Evolutionary conservation across 2,797 vertebrate genomes (phyloP), one percentile per base, ranked within the genome.

Genomic region (Staurois parvus): DNA sequence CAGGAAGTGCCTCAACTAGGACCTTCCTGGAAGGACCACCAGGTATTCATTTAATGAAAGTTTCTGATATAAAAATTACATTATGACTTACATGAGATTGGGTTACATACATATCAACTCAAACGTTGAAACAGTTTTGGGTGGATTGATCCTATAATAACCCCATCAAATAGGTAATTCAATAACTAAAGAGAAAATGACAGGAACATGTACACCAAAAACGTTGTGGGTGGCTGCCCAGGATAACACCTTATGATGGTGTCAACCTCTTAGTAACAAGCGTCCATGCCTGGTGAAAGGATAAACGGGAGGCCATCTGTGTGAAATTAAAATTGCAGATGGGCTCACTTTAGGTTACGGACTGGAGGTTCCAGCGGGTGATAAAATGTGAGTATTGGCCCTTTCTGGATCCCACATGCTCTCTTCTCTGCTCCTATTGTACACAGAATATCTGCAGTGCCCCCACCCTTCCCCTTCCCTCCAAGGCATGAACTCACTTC

Each of bases 311-410:
- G 59, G 12, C 68, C 15, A 34, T 12, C 28, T 48, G 52, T 24
- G 9, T 32, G 21, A 66, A 72, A 79, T 84, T 79, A 64, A 72
- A 66, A 66, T 52, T 74, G 67, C 59, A 74, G 70, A 68, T 85
- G 78, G 70, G 15, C 37, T 32, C 26, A 74, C 75, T 78, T 52
- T 84, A 7, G 4, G 26, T 4, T 12, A 2, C 8, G 12, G 76
- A 26, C 45, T 73, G 83, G 79, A 66, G 76, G 19, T 66, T 59
- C 66, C 24, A 7, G 52, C 29, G 9, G 24, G 62, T 26, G 56
- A 59, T 42, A 56, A 64, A 72, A 67, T 67, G 8, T 21, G 56
- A 73, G 40, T 79, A 28, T 52, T 45, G 24, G 30, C 76, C 64
- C 32, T 62, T 85, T 81, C 10, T 28, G 37, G 68, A 42, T 72